Conservation (phyloP, 2,888 invertebrate genomes). For the Syrphus vitripennis region DNA sequence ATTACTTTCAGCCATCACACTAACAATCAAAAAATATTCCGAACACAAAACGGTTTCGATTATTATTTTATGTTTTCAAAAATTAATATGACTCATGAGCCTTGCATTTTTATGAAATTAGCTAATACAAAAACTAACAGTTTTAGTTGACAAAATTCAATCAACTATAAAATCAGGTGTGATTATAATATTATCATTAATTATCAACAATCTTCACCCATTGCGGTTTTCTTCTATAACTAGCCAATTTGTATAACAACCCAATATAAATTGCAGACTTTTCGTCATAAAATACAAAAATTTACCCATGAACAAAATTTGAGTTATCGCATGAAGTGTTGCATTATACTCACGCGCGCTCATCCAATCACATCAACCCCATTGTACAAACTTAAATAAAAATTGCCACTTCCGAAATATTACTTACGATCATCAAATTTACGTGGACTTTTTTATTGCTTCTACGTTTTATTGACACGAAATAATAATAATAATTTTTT, state of each 20-base stretch:
- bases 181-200: background rate
- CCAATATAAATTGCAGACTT: background rate
- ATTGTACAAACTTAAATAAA: background rate
- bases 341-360: background rate
- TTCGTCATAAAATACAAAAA: background rate
- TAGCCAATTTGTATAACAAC: background rate
- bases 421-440: background rate
- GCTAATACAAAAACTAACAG: too few relatives aligned
- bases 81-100: too few relatives aligned
- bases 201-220: background rate
- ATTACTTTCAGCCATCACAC: too few relatives aligned
- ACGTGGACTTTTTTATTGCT: background rate
- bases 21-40: too few relatives aligned
- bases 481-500: background rate
- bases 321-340: background rate
- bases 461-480: slow-evolving; percentile 9
- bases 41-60: too few relatives aligned
- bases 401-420: slow-evolving; percentile 12
- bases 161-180: background rate
- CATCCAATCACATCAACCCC: background rate
- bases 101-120: too few relatives aligned
- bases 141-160: background rate
- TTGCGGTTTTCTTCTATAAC: background rate
- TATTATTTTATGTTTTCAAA: too few relatives aligned
- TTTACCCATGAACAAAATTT: background rate